A percentile compares a stretch with the other conserved stretches of the same genome.
phyloP scores from a whole-genome alignment of 2,113 vertebrate genomes.

The Tragelaphus buxtoni region DNA sequence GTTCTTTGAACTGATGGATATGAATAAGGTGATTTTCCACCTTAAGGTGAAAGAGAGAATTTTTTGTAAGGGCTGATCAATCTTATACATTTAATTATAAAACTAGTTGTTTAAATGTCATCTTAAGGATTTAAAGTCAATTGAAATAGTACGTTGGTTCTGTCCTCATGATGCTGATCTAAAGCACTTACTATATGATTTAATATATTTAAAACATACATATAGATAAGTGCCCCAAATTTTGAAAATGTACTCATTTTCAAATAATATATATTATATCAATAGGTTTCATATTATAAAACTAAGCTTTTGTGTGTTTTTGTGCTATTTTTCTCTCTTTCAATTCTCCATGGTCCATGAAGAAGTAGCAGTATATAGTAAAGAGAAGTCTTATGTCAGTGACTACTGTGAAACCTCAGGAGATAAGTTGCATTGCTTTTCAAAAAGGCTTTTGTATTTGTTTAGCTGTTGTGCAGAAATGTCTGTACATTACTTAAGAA shows the following conservation, averaged over 20 bases:
- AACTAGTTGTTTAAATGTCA: not conserved
- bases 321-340: too few species aligned
- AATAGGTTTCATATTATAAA: too few species aligned
- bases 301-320: too few species aligned
- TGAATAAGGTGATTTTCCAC: not conserved
- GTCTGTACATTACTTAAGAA: not conserved
- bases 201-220: not conserved
- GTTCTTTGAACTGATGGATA: not conserved
- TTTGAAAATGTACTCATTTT: not conserved
- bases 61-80: not conserved
- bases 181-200: not conserved
- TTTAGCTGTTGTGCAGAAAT: not conserved
- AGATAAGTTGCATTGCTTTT: not conserved
- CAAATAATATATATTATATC: not conserved
- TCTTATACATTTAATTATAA: not conserved
- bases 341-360: too few species aligned
- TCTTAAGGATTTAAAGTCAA: not conserved
- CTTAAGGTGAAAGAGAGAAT: rapidly evolving
- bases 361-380: rapidly evolving
- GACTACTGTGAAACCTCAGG: not conserved
- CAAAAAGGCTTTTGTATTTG: not conserved
- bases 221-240: not conserved
- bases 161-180: not conserved
- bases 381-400: not conserved
- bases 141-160: not conserved